Evolutionary conservation across 2,888 invertebrate species (phyloP), one percentile per base, ranked within the genome.

Genomic region (Diplazon laetatorius): DNA sequence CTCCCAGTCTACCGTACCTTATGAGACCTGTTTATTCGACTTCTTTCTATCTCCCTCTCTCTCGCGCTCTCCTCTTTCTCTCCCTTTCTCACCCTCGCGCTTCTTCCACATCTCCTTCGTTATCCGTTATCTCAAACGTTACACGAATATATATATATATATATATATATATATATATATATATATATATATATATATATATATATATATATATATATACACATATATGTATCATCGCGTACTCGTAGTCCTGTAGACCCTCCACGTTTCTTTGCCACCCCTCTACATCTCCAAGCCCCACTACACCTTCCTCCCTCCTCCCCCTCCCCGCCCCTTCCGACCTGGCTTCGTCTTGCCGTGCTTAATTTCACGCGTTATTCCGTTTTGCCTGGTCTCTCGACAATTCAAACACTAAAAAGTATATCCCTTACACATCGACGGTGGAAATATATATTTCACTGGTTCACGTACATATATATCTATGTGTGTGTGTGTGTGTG

Each of bases 21-120:
- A 78, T 80, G 81, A 85, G 81, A 81, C 80, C 76, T 81, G 83
- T 84, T 84, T 85, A 84, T 85, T 84, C 84, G 82, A 82, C 82
- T 84, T 83, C 82, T 78, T 73, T 75, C 66, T 78, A 74, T 66
- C 66, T 80, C 71, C 48, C 16, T 62, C 35, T 79, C 77, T 74
- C n/a, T n/a, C n/a, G n/a, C n/a, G n/a, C n/a, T 72, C 65, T 76
- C 74, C 65, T 78, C 70, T 62, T 16, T 69, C 71, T 66, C 65
- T 75, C 46, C 60, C 50, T 44, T 37, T 14, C 16, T 9, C 18
- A 39, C 30, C 65, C 59, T 44, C 18, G 46, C 55, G 65, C 2
- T 18, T 37, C 37, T 39, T 22, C 20, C 66, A 35, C 44, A 55
- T 76, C 60, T 30, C 59, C 37, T 62, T 63, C 60, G 18, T n/a